Percentiles rank a stretch among this genome's conserved stretches.
phyloP scores from a whole-genome alignment of 2,113 vertebrate species.

The Barnardius zonarius region DNA sequence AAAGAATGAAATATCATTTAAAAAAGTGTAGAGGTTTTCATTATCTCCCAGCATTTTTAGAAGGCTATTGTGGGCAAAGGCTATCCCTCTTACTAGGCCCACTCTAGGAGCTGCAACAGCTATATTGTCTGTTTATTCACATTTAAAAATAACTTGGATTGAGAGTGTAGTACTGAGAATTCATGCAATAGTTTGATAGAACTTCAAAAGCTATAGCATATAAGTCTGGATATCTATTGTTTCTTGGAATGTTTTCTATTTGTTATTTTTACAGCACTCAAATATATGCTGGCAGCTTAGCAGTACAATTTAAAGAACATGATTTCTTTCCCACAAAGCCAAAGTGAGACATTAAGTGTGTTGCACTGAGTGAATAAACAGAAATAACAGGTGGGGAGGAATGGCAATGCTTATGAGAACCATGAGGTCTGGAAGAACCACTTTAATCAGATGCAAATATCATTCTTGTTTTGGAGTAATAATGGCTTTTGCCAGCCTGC shows the following conservation, averaged over 20 bases:
- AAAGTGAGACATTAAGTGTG: not conserved
- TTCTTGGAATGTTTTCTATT: not conserved
- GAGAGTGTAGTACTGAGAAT: not conserved
- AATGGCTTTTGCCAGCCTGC: not conserved
- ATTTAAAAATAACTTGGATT: not conserved
- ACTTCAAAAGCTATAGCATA: not conserved
- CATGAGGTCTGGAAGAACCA: not conserved
- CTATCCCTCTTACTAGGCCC: not conserved
- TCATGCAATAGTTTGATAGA: not conserved
- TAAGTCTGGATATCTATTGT: not conserved
- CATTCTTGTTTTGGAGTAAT: not conserved
- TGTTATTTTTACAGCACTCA: not conserved
- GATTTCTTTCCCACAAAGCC: not conserved
- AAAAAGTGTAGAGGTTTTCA: not conserved
- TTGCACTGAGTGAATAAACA: not conserved
- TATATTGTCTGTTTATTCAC: not conserved
- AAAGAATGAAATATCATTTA: conserved; percentile 16
- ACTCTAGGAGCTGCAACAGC: not conserved
- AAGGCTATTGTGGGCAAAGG: not conserved
- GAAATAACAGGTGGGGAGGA: not conserved
- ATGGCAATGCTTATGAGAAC: not conserved
- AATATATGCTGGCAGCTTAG: not conserved
- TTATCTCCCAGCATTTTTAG: not conserved
- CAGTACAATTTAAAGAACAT: not conserved
- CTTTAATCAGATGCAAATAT: not conserved